A percentile compares a stretch with the other conserved stretches of the same genome.
phyloP scores from a whole-genome alignment of 2,113 vertebrate species.

The Pagrus major region DNA sequence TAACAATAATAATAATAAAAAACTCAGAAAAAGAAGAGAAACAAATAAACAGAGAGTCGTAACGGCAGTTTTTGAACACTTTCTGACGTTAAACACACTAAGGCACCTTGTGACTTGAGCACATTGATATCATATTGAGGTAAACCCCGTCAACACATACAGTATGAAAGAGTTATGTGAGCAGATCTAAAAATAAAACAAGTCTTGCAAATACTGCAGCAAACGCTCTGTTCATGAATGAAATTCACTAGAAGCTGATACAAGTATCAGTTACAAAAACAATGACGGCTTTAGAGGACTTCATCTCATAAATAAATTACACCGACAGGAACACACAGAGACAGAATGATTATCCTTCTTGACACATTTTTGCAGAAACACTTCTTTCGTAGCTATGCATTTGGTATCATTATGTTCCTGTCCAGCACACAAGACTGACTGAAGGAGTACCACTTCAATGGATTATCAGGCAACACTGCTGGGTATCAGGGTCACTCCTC shows the following conservation, averaged over 20 bases:
- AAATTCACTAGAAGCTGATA: slow-evolving; percentile 22
- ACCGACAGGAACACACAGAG: slow-evolving; percentile 52
- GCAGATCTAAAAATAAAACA: slow-evolving; percentile 30
- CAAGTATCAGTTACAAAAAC: slow-evolving; percentile 33
- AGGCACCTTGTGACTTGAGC: slow-evolving; percentile 80
- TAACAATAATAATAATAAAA: slow-evolving; percentile 9
- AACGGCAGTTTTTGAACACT: slow-evolving; percentile 64
- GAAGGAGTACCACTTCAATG: slow-evolving; percentile 15
- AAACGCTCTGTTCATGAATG: slow-evolving; percentile 24
- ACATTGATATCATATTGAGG: slow-evolving; percentile 67
- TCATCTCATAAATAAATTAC: slow-evolving; percentile 67
- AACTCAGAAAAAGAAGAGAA: slow-evolving; percentile 16
- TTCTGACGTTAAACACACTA: slow-evolving; percentile 69
- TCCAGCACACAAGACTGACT: slow-evolving; percentile 20
- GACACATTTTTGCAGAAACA: slow-evolving; percentile 33
- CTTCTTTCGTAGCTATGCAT: slow-evolving; percentile 25
- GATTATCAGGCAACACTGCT: slow-evolving; percentile 25
- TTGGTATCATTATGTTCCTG: slow-evolving; percentile 41
- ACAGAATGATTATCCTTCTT: slow-evolving; percentile 35
- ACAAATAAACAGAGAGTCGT: slow-evolving; percentile 17
- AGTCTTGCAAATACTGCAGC: slow-evolving; percentile 47
- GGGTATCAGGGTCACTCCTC: slow-evolving; percentile 74
- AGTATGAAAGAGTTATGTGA: slow-evolving; percentile 33
- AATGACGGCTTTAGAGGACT: slow-evolving; percentile 19
- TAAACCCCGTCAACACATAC: slow-evolving; percentile 52